Evolutionary conservation across 30 jellyfish, hydroid and myxozoan species (phyloP).

Genomic region (Hydra vulgaris): DNA sequence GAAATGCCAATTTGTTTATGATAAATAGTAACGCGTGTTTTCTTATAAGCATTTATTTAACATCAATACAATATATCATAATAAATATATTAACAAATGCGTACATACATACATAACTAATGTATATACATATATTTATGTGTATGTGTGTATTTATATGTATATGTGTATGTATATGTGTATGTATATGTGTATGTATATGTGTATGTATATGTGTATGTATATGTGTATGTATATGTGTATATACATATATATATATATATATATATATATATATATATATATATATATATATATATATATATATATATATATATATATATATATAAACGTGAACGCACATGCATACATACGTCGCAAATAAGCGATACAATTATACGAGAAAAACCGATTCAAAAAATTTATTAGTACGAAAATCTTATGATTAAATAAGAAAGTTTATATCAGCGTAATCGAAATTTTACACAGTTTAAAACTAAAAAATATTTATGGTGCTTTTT

Average conservation of each 20-base stretch:
- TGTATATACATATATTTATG: background rate
- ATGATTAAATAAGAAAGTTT: background rate
- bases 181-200: background rate
- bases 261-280: too few species aligned
- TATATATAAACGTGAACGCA: too few species aligned
- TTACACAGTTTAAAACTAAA: too few species aligned
- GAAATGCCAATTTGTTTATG: too few species aligned
- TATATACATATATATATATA: too few species aligned
- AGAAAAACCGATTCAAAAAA: background rate
- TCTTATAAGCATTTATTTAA: too few species aligned
- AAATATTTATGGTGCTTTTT: background rate
- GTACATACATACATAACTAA: background rate
- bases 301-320: too few species aligned
- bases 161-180: background rate
- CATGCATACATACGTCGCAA: too few species aligned
- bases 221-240: too few species aligned
- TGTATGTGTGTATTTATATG: background rate
- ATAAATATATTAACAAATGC: background rate
- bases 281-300: too few species aligned
- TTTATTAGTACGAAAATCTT: background rate
- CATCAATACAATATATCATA: background rate
- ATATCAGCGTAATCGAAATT: background rate
- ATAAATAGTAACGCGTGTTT: too few species aligned
- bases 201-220: background rate
- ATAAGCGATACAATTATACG: too few species aligned